Conservation (phyloP, 2,888 invertebrate species). For the Hetaerina titia region DNA sequence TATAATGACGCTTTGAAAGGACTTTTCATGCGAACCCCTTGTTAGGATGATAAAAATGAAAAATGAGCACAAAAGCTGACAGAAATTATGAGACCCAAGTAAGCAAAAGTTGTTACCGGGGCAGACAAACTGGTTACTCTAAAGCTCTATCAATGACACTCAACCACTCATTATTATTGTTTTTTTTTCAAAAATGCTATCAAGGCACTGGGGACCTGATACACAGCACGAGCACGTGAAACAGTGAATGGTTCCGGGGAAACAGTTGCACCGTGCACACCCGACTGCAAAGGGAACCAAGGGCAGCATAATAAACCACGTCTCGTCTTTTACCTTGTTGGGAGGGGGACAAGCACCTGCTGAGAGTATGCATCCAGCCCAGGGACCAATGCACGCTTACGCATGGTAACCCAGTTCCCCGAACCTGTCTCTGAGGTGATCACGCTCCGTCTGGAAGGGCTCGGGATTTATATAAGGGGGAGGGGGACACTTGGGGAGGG, state of each 20-base stretch:
- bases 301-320: neutral
- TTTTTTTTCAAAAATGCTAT: too few species aligned
- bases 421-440: neutral
- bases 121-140: too few species aligned
- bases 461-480: constrained; percentile 18
- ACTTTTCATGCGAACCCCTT: too few species aligned
- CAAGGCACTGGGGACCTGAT: too few species aligned
- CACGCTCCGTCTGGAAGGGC: neutral
- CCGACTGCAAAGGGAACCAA: neutral
- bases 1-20: too few species aligned
- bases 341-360: neutral
- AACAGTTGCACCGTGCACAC: neutral
- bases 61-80: too few species aligned
- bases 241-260: neutral
- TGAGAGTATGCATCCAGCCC: neutral
- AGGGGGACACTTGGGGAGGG: constrained; percentile 67
- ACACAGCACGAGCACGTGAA: too few species aligned
- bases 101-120: too few species aligned
- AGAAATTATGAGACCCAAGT: too few species aligned
- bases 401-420: constrained; percentile 6
- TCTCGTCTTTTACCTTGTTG: neutral
- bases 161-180: too few species aligned
- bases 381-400: neutral
- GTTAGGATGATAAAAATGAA: too few species aligned
- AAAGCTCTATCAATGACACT: too few species aligned